Base-by-base conservation (phyloP, 2,888 invertebrate genomes). In the Yponomeuta plumbellus region DNA sequence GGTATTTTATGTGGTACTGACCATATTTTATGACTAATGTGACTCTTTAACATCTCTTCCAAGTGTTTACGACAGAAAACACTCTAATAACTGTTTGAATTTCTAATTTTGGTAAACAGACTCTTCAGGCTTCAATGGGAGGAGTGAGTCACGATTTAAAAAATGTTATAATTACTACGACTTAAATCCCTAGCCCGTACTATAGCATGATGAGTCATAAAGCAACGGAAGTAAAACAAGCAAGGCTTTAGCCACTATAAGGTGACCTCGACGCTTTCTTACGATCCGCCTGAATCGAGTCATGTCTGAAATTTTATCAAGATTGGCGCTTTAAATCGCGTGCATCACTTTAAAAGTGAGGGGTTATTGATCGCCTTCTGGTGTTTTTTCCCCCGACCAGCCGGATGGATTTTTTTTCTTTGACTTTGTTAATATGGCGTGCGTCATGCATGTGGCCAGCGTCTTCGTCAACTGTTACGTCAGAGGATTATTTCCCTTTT, bases 191-290 rank as follows among this genome's bases (percentile, higher is more conserved):
- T 44, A 61, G 66, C 64, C 62, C 66, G 57, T 66, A 20, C 34
- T 34, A 20, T 20, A 26, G 62, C 62, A 13, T 10, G 39, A 62
- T 86, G 86, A 88, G 74, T 86, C 86, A 88, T 75, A 70, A 74
- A 70, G 76, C 72, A 74, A 76, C 75, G 77, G 79, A 79, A 83
- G 78, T 80, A 76, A 81, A 81, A 76, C 76, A 74, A 80, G 74
- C 75, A 75, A 71, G 70, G 57, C 61, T 61, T 13, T 61, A 52
- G 73, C 85, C 80, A 83, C 66, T 69, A 11, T 77, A 74, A 68
- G 66, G 69, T 74, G 83, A 75, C 65, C 80, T 71, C 69, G 22
- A 59, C 21, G 13, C 59, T 59, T 59, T 59, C 59, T 59, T 59
- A 59, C 5, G 10, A 21, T 17, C 44, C 44, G 44, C 44, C 17